Conservation (phyloP, 2,113 vertebrate genomes). For the Limnothrissa miodon region DNA sequence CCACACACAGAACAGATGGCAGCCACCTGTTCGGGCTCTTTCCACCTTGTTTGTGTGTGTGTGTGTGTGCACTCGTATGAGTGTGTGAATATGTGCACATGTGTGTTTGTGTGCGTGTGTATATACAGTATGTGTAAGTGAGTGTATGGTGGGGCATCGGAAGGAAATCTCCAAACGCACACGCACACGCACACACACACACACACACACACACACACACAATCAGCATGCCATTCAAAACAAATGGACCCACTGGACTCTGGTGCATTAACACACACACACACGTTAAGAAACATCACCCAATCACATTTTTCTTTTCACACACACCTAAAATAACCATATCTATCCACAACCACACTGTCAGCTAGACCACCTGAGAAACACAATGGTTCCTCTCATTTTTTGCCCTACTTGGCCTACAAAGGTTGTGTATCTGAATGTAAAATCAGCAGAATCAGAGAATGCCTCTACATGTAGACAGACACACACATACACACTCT, state of each 20-base stretch:
- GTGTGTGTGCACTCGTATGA: conserved; percentile 23
- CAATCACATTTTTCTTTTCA: not conserved
- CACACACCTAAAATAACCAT: not conserved
- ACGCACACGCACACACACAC: not conserved
- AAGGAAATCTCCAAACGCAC: not conserved
- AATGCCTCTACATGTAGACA: not conserved
- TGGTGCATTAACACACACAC: not conserved
- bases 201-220: not conserved
- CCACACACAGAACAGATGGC: conserved; percentile 51
- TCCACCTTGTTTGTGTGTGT: conserved; percentile 32
- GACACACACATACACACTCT: not conserved
- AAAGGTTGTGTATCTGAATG: not conserved
- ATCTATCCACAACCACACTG: not conserved
- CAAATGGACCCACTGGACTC: conserved; percentile 6
- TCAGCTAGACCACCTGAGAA: not conserved
- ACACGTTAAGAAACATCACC: not conserved
- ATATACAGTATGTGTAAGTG: too few species aligned
- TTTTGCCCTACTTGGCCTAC: not conserved
- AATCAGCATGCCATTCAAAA: not conserved
- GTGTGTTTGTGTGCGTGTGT: not conserved
- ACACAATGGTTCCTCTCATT: not conserved
- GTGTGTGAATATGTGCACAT: conserved; percentile 27
- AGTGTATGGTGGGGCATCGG: not conserved
- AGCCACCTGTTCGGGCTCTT: conserved; percentile 41
- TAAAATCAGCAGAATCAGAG: not conserved